Base-by-base conservation (phyloP, 2,888 invertebrate genomes). In the Beris morrisii region DNA sequence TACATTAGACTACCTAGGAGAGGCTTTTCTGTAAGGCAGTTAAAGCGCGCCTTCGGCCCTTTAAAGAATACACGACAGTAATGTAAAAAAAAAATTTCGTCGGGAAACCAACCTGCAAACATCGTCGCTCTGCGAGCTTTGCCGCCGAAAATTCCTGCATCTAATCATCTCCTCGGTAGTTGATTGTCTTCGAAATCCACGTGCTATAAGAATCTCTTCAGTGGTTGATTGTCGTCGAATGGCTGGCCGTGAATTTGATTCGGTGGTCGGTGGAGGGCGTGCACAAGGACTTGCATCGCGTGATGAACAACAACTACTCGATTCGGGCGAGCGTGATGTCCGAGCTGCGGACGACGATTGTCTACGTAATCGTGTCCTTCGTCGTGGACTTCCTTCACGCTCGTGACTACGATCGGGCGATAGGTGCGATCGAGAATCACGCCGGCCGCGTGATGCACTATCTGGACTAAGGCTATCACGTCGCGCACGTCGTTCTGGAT, bases 81-180 rank as follows among this genome's bases (percentile, higher is more conserved):
- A 9, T 53, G 15, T 4, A 12, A 22, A 22, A 7, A 32, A 32
- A 48, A 58, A 13, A 44, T 56, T 3, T 15, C 5, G 1, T 5
- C 11, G 4, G 1, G 15, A 43, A 30, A 28, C 74, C 70, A 84
- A 87, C 73, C 87, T 83, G 72, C 85, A 86, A 11, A 87, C 86
- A 75, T 93, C 93, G 74, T 94, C 94, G 74, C 93, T 93, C 78
- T 94, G 94, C 1, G 93, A 93, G 75, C 92, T 92, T 78, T 93
- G 92, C 15, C 94, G 85, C n/a, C 94, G 85, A 77, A 94, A 95
- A 78, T 95, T 95, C 43, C 94, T 84, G 76, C 94, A 94, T 9
- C 94, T 85, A 69, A 94, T 94, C 92, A 94, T 94, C 80, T 95
- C 95, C 76, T 95, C 94, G 0, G 93, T 94, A 7, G 95, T 95